Percentiles rank a stretch among this genome's conserved stretches.
phyloP scores from a whole-genome alignment of 2,113 vertebrate genomes.

The Myiagra hebetior region DNA sequence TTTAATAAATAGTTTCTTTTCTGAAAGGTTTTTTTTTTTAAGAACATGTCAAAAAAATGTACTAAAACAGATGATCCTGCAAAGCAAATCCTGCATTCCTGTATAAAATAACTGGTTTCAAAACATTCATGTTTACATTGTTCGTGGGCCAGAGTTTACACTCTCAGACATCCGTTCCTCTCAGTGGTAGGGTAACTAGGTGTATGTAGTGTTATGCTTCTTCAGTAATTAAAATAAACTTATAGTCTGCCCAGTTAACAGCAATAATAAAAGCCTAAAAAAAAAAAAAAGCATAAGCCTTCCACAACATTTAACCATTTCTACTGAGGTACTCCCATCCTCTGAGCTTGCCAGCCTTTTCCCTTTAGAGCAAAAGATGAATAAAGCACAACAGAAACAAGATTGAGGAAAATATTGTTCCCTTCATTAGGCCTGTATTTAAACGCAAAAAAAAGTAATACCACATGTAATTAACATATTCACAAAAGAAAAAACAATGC shows the following conservation, averaged over 20 bases:
- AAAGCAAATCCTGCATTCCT: slow-evolving; percentile 76
- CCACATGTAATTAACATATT: slow-evolving; percentile 77
- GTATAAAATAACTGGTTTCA: slow-evolving; percentile 79
- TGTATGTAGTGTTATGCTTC: slow-evolving; percentile 60
- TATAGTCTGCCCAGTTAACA: slow-evolving; percentile 55
- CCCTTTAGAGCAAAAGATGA: slow-evolving; percentile 65
- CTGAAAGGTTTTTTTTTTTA: slow-evolving; percentile 70
- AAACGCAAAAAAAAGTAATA: slow-evolving; percentile 72
- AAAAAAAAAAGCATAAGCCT: slow-evolving; percentile 19
- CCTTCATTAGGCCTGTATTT: slow-evolving; percentile 87
- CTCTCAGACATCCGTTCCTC: slow-evolving; percentile 24
- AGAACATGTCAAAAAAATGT: slow-evolving; percentile 83
- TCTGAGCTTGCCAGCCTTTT: slow-evolving; percentile 61
- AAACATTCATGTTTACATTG: slow-evolving; percentile 63
- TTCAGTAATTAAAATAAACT: slow-evolving; percentile 60
- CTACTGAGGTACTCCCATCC: slow-evolving; percentile 68
- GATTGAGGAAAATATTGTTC: slow-evolving; percentile 80
- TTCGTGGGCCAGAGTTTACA: slow-evolving; percentile 59
- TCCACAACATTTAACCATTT: slow-evolving; percentile 33
- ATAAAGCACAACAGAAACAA: slow-evolving; percentile 75
- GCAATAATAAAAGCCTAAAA: slow-evolving; percentile 57
- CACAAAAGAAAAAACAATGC: slow-evolving; percentile 70
- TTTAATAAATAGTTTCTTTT: slow-evolving; percentile 90
- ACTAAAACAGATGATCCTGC: slow-evolving; percentile 83
- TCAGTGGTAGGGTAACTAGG: slow-evolving; percentile 34